Evolutionary conservation across 2,888 invertebrate species (phyloP).

Genomic region (Hyposoter didymator): DNA sequence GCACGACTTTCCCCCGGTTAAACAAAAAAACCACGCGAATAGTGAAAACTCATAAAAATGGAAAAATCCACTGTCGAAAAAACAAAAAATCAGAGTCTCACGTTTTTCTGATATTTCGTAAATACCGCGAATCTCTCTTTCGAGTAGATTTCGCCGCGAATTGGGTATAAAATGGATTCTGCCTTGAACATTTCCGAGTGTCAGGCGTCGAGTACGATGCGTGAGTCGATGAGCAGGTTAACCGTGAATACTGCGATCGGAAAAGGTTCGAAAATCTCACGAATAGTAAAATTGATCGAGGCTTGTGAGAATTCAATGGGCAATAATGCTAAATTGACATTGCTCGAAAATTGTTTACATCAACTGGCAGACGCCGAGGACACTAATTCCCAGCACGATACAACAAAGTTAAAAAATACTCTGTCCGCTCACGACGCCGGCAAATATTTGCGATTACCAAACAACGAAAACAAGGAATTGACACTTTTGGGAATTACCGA

Average conservation of each 20-base stretch:
- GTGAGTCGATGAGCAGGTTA: constrained; percentile 31
- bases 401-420: constrained; percentile 74
- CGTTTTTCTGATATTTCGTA: constrained; percentile 75
- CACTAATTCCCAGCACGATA: constrained; percentile 63
- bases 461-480: constrained; percentile 71
- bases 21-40: background rate
- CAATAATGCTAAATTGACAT: constrained; percentile 73
- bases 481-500: constrained; percentile 75
- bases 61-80: background rate
- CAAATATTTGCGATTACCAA: constrained; percentile 76
- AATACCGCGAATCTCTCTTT: constrained; percentile 76
- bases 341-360: constrained; percentile 76
- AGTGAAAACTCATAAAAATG: background rate
- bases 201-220: constrained; percentile 47
- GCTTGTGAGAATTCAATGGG: constrained; percentile 74
- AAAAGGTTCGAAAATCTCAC: constrained; percentile 62
- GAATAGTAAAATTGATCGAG: constrained; percentile 68
- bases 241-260: background rate
- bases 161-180: constrained; percentile 70
- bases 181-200: constrained; percentile 69
- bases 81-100: background rate
- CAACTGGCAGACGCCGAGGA: constrained; percentile 68
- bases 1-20: too few species aligned
- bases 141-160: constrained; percentile 70
- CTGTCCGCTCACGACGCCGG: constrained; percentile 73